phyloP scores from a whole-genome alignment of 1,140 invertebrate genomes.

The Helicoverpa armigera region DNA sequence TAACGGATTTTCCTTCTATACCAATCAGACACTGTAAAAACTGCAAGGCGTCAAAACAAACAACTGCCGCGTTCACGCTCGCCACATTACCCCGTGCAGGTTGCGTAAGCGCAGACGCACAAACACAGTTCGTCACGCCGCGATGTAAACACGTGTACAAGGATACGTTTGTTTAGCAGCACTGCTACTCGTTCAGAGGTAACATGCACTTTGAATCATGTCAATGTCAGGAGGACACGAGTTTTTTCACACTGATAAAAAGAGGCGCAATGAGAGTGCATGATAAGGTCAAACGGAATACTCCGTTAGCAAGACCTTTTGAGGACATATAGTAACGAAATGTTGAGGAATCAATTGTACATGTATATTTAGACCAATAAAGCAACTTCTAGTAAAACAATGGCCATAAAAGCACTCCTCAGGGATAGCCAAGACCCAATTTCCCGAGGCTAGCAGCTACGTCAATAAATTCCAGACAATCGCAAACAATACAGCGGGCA shows the following conservation, averaged over 20 bases:
- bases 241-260: too few relatives aligned
- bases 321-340: not conserved
- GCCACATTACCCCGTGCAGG: constrained; percentile 29
- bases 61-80: constrained; percentile 36
- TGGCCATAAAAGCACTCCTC: not conserved
- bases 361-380: not conserved
- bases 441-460: constrained; percentile 22
- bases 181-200: constrained; percentile 4
- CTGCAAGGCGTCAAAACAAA: constrained; percentile 62
- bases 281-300: too few relatives aligned
- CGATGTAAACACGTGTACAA: constrained; percentile 55
- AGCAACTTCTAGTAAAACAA: too few relatives aligned
- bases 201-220: constrained; percentile 10
- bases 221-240: constrained; percentile 15
- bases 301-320: too few relatives aligned
- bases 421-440: constrained; percentile 16
- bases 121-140: constrained; percentile 61
- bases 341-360: too few relatives aligned
- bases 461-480: constrained; percentile 28
- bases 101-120: constrained; percentile 57
- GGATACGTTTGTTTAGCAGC: constrained; percentile 30
- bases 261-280: too few relatives aligned
- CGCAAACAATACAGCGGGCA: constrained; percentile 20
- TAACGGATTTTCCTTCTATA: not conserved
- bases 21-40: constrained; percentile 16